Conservation (phyloP, 92 coral and sea anemone species). For the Porites divaricata region DNA sequence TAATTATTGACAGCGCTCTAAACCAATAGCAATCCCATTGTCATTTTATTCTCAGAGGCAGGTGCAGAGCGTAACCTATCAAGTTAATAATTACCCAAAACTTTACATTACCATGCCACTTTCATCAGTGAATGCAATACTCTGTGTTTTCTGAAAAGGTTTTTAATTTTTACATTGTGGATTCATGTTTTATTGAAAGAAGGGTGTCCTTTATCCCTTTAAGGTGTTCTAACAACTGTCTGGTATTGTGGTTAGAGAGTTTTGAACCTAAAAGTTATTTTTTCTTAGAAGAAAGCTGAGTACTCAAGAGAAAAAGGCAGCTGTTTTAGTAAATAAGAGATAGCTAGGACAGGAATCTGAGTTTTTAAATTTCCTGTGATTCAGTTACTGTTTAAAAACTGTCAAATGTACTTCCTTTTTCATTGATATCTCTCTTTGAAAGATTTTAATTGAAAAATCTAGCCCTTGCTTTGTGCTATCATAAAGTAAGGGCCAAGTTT, state of each 20-base stretch:
- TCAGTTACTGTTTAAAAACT: slow-evolving; percentile 36
- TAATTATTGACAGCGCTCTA: slow-evolving; percentile 6
- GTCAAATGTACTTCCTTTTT: slow-evolving; percentile 31
- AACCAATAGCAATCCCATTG: slow-evolving; percentile 26
- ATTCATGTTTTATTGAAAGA: background rate
- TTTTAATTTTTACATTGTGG: background rate
- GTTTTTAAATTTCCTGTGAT: slow-evolving; percentile 15
- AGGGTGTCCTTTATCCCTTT: background rate
- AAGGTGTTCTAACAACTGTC: background rate
- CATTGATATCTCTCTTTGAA: background rate
- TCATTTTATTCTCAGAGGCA: slow-evolving; percentile 29
- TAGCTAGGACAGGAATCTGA: slow-evolving; percentile 6
- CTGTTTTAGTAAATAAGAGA: background rate
- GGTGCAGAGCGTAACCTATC: slow-evolving; percentile 10
- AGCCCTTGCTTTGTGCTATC: background rate
- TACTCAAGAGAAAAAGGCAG: slow-evolving; percentile 12
- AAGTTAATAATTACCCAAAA: background rate
- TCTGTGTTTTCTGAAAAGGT: background rate
- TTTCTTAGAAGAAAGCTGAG: background rate
- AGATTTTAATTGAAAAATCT: background rate
- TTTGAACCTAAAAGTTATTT: background rate
- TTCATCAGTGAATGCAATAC: background rate
- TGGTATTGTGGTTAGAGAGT: background rate
- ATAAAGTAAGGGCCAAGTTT: background rate
- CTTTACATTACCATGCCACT: background rate